Base-by-base conservation (phyloP, 1,140 invertebrate species). In the Zelostemma sp. region DNA sequence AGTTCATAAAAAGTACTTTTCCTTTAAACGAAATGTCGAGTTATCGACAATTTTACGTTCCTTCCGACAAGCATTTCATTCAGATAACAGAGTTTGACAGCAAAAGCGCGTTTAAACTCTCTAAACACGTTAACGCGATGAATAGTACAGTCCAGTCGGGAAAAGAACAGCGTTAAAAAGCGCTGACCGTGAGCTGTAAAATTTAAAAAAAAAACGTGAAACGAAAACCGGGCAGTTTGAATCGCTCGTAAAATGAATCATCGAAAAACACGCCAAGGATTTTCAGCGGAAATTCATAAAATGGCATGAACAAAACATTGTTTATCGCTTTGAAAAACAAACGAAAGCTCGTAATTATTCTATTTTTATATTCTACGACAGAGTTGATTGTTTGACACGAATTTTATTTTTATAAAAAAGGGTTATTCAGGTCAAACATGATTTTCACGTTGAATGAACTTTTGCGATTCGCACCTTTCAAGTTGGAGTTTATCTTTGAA, bases 51-150 rank as follows among this genome's bases (percentile, higher is more conserved):
- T 43, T 69, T 69, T 64, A 64, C 60, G 67, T 54, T 40, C 61
- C 31, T 19, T 14, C 67, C 33, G 58, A 69, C 60, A 69, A 69
- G 60, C 45, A 14, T 56, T 56, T 48, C 51, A 64, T 70, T 65
- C 31, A 61, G 14, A 35, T 48, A 51, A 48, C 55, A 58, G 57
- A 41, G 14, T 31, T 41, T 35, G 54, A 58, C 50, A 57, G 66
- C 66, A 64, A 63, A 62, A 54, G 48, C 48, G 46, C 51, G 47
- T 45, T 31, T 33, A 43, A 61, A 63, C 33, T 57, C 49, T 40
- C 33, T 43, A 45, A 68, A 49, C 48, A 12, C 45, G 40, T 21
- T 40, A 51, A 47, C 25, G 33, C 25, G 38, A 33, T 18, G 48
- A 50, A 17, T 15, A 17, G 38, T 11, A 31, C 28, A 31, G 35